Conservation (phyloP, 2,888 invertebrate genomes). For the Sipha maydis region DNA sequence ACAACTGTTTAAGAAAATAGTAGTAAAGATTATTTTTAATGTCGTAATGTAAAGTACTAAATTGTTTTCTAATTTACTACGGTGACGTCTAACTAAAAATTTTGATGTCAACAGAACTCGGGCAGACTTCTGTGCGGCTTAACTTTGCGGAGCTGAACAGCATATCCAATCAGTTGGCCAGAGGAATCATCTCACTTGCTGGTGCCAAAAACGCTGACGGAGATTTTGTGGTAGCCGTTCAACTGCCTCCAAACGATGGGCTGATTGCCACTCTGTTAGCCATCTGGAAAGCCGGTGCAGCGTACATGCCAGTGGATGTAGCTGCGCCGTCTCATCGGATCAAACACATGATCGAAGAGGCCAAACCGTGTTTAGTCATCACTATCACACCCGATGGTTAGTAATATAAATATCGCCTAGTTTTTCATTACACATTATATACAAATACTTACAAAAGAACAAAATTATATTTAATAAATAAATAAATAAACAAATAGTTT, state of each 20-base stretch:
- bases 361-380: conserved; percentile 77
- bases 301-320: conserved; percentile 85
- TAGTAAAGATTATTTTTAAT: too few species aligned
- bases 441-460: too few species aligned
- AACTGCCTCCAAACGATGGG: conserved; percentile 80
- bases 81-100: not conserved
- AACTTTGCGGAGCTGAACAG: conserved; percentile 59
- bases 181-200: conserved; percentile 46
- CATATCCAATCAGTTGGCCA: conserved; percentile 62
- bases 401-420: conserved; percentile 37
- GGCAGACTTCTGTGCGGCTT: conserved; percentile 31
- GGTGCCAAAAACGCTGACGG: conserved; percentile 72
- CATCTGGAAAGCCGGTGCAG: conserved; percentile 83
- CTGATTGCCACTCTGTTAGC: conserved; percentile 77
- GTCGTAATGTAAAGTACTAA: too few species aligned
- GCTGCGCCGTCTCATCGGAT: conserved; percentile 78
- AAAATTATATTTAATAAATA: too few species aligned
- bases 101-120: conserved; percentile 11
- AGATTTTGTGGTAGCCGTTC: conserved; percentile 80
- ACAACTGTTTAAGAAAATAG: too few species aligned
- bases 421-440: too few species aligned
- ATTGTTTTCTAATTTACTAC: too few species aligned
- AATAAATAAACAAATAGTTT: too few species aligned
- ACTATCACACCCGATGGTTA: conserved; percentile 74
- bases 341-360: conserved; percentile 79